These are phyloP conservation scores for Oreochromis aureus DNA, from an alignment of 2,113 vertebrate genomes.

Conservation along the genomic window DNA sequence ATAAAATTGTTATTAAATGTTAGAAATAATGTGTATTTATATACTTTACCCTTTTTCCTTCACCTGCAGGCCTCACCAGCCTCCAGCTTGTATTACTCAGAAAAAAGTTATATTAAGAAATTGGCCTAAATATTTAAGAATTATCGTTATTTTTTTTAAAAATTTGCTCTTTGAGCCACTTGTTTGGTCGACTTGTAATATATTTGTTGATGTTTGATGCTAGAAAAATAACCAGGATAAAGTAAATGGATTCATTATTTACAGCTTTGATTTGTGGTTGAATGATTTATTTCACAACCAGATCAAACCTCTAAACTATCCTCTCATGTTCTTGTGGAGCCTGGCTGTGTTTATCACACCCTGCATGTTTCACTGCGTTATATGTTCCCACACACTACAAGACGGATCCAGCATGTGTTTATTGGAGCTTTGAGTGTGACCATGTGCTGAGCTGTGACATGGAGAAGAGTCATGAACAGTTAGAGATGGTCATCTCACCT, in stretches of 20 bases:
- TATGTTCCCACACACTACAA: background rate
- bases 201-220: background rate
- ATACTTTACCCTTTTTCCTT: fast-evolving
- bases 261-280: background rate
- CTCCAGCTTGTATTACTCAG: background rate
- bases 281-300: background rate
- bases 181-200: background rate
- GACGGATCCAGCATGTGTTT: background rate
- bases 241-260: fast-evolving
- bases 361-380: fast-evolving
- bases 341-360: background rate
- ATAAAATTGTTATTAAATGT: background rate
- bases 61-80: background rate
- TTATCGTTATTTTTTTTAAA: fast-evolving
- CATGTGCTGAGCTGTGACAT: background rate
- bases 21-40: background rate
- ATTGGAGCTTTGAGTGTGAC: background rate
- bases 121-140: fast-evolving
- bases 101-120: fast-evolving
- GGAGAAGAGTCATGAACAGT: too few relatives aligned
- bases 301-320: background rate
- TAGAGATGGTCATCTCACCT: too few relatives aligned
- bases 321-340: background rate
- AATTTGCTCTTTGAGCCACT: background rate
- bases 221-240: background rate